These are phyloP conservation scores for Pelodiscus sinensis DNA, from an alignment of 2,113 vertebrate genomes.

Conservation along the genomic window DNA sequence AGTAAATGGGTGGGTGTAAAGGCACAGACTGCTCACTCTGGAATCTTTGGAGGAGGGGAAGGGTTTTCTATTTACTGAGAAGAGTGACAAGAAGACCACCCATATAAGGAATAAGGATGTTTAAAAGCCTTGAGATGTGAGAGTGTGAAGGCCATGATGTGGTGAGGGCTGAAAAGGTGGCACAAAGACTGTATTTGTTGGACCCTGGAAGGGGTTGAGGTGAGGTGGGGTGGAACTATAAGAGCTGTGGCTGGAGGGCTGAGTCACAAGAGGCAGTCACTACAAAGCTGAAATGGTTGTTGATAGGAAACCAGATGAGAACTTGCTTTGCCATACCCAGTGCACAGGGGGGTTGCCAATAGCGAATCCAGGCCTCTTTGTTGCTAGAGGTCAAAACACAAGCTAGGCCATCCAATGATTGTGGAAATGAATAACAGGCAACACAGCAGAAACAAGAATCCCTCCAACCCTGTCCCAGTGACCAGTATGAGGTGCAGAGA, in stretches of 20 bases:
- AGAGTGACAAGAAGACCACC: not conserved
- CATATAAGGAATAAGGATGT: not conserved
- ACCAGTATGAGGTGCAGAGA: not conserved
- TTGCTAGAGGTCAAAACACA: not conserved
- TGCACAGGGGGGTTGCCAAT: not conserved
- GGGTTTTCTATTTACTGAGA: not conserved
- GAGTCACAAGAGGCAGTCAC: not conserved
- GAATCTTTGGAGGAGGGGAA: not conserved
- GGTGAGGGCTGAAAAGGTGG: not conserved
- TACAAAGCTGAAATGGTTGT: not conserved
- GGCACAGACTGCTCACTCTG: not conserved
- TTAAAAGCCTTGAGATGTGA: not conserved
- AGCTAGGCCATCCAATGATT: not conserved
- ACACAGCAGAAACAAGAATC: fast-evolving
- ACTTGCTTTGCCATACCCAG: not conserved
- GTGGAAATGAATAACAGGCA: not conserved
- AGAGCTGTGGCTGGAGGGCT: not conserved
- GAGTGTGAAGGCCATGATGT: not conserved
- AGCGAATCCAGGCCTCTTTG: not conserved
- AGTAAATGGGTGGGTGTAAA: not conserved
- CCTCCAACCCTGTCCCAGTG: not conserved
- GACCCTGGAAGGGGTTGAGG: not conserved
- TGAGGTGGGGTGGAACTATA: not conserved
- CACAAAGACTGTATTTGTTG: not conserved
- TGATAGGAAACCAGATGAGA: not conserved